phyloP scores from a whole-genome alignment of 2,888 invertebrate genomes.

The Erebia epiphron region DNA sequence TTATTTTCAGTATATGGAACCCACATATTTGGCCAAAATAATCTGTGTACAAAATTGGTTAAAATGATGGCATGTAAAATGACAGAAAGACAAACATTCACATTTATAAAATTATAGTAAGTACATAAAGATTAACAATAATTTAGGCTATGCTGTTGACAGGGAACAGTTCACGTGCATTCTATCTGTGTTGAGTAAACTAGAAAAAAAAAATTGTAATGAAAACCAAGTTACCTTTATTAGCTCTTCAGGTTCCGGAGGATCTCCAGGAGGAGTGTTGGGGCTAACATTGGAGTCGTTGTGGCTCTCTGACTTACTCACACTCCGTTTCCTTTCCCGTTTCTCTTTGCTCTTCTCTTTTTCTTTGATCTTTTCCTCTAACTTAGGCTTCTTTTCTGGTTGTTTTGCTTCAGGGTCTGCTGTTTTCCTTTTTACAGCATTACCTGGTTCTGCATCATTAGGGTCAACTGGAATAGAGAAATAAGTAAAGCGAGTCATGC shows the following conservation, averaged over 20 bases:
- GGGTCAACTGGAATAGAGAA: slow-evolving; percentile 63
- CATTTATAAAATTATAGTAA: too few species aligned
- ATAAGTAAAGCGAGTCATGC: background rate
- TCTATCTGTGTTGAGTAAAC: too few species aligned
- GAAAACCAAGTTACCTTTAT: slow-evolving; percentile 84
- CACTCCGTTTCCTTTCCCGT: slow-evolving; percentile 68
- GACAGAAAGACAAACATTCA: too few species aligned
- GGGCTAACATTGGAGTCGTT: slow-evolving; percentile 91
- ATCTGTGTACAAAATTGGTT: too few species aligned
- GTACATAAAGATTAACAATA: too few species aligned
- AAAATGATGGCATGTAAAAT: too few species aligned
- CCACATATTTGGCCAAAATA: too few species aligned
- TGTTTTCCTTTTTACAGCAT: slow-evolving; percentile 64
- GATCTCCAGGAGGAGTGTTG: slow-evolving; percentile 90
- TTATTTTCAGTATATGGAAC: too few species aligned
- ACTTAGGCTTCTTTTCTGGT: slow-evolving; percentile 65
- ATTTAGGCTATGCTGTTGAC: too few species aligned
- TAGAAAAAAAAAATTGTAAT: too few species aligned
- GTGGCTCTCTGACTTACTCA: slow-evolving; percentile 85
- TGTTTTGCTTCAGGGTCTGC: slow-evolving; percentile 59
- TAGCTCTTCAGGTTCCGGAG: slow-evolving; percentile 96
- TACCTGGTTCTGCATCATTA: slow-evolving; percentile 63
- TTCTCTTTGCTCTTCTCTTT: slow-evolving; percentile 32
- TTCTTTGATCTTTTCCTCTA: slow-evolving; percentile 42
- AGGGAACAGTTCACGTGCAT: too few species aligned